Conservation (phyloP, 2,113 vertebrate species). For the Blennius ocellaris region DNA sequence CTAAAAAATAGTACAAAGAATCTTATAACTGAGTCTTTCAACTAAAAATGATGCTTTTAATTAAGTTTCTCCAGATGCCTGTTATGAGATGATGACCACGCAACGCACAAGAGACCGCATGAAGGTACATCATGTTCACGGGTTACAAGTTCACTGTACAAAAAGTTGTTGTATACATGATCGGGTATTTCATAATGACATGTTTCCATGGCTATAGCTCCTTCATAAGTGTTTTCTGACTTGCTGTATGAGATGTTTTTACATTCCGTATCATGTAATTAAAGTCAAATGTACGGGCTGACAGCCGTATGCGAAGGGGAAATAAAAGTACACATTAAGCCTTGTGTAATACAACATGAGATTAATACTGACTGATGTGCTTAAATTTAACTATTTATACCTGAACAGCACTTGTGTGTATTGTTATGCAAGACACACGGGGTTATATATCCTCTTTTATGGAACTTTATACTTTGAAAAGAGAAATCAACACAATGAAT, state of each 20-base stretch:
- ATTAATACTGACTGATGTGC: background rate
- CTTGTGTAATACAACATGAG: no score
- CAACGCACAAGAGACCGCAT: conserved; percentile 22
- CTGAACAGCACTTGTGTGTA: background rate
- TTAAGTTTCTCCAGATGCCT: conserved; percentile 41
- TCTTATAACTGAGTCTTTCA: background rate
- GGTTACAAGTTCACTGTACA: background rate
- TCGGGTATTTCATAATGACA: no score
- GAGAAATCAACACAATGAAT: background rate
- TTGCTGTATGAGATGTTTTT: background rate
- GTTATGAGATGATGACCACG: conserved; percentile 75
- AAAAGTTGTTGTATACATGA: background rate
- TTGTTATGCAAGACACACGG: background rate
- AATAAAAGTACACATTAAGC: background rate
- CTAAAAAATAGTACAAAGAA: background rate
- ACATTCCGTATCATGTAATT: background rate
- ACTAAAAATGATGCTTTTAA: conserved; percentile 4
- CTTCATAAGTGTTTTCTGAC: background rate
- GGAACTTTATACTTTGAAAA: conserved; percentile 4
- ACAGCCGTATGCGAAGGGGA: background rate
- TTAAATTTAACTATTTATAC: background rate
- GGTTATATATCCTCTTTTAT: background rate
- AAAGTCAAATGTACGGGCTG: no score
- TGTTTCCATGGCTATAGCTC: background rate
- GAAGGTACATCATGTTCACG: conserved; percentile 57